Evolutionary conservation across 2,113 vertebrate genomes (phyloP), one percentile per base, ranked within the genome.

Genomic region (Aphyosemion australe): DNA sequence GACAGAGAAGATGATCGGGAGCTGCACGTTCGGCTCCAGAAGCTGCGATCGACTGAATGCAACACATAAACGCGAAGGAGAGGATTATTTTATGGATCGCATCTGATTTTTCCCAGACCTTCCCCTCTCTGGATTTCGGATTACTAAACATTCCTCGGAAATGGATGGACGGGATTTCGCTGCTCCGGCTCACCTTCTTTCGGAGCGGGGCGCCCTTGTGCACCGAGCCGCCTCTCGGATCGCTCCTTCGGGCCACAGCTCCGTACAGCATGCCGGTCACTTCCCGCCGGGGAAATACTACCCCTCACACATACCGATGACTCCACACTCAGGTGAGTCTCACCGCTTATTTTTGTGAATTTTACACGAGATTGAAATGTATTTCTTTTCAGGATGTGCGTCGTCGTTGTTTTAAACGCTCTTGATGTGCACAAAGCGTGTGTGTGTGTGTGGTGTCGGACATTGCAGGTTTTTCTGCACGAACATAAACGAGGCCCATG

Each of bases 81-180:
- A 79, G 93, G 92, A 93, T 92, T 94, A 92, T 90, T 92, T 76
- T 88, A 89, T 90, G 90, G 90, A 77, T 87, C 89, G 91, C 84
- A 74, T 92, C 86, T 92, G 87, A 91, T 90, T 88, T 80, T 88
- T 79, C 74, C 69, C 81, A 78, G 79, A 79, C 78, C 70, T 82
- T 67, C 80, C 81, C 83, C 64, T 19, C 83, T 88, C 83, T 86
- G 87, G 89, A 88, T 88, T 90, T 90, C 68, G 92, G 92, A 92
- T 92, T 93, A 91, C 59, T 90, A 37, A 13, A 74, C 83, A 79
- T 88, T 85, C 74, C 76, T 79, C 85, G 85, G 34, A 84, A 78
- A 97, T 98, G 96, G 96, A 98, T 92, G 95, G 95, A 93, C 95
- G 95, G 87, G 96, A 98, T 82, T 98, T 98, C 75, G 93, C 94